Evolutionary conservation across 2,888 invertebrate species (phyloP), one percentile per base, ranked within the genome.

Genomic region (Pelosia muscerda): DNA sequence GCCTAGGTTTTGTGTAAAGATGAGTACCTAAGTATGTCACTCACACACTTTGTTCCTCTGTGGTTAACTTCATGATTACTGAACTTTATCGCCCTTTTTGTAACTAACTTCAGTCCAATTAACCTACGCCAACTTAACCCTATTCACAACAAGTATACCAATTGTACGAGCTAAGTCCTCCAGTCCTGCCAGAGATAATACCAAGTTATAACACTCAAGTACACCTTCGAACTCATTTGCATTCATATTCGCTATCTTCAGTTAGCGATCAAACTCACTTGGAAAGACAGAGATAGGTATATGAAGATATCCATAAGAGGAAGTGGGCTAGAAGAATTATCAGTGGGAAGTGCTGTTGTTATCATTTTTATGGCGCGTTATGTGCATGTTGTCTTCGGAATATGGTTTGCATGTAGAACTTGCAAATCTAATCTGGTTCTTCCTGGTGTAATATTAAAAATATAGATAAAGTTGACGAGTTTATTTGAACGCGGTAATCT

Each of bases 211-310:
- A 77, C 79, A 74, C 75, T 76, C 72, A 74, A 80, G 75, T 73
- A 78, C 68, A 79, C 79, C 73, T 74, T 76, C 67, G 76, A 77
- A 80, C 74, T 77, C 77, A 82, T 84, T 82, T 78, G 73, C 78
- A 81, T 84, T 85, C 79, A 81, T 85, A 79, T 77, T 74, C 77
- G 66, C 74, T 78, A 82, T 83, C 81, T 73, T 67, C 76, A 72
- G 68, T 73, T 66, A 68, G 71, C 68, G 78, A 79, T 76, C 78
- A 72, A 67, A 56, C 70, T 69, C 68, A 56, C 64, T 49, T 63
- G 63, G 64, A 57, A 63, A 54, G 68, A 74, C 60, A 56, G 62
- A 66, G 79, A 75, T 65, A 65, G 65, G 53, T 60, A 70, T 65
- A 72, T 65, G 55, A 22, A 34, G 58, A 62, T 26, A n/a, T 8